Evolutionary conservation across 2,888 invertebrate genomes (phyloP), one percentile per base, ranked within the genome.

Genomic region (Platycheirus albimanus): DNA sequence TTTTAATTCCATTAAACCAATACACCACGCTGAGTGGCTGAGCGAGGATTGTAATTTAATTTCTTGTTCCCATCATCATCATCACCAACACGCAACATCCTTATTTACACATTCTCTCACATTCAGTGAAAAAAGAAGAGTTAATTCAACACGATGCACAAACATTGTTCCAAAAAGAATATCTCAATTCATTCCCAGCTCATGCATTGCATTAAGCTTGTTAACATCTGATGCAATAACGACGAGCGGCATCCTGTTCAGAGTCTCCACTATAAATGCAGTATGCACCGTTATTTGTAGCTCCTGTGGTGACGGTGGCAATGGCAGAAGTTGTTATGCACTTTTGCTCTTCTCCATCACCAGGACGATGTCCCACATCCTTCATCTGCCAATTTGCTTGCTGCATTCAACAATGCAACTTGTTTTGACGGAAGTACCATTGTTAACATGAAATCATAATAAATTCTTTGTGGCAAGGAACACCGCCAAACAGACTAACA

Each of bases 401-500:
- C 41, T 24, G 20, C 41, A 3, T n/a, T n/a, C 43, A 43, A 61
- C 61, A 61, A 45, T 45, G 30, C 19, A 30, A 30, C 54, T 54
- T 72, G 52, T 54, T 72, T 72, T 45, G 64, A 74, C 54, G 66
- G 74, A 74, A 74, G 54, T 66, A 47, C 33, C 47, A 74, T 56
- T 66, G 74, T 66, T 20, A 66, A 74, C 47, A 74, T 64, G 13
- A 38, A 47, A 66, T 45, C 64, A 54, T 36, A 64, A 56, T 41
- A 58, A 28, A 47, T 74, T 74, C 74, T 66, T 56, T 74, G 54
- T 56, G 74, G n/a, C n/a, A n/a, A n/a, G n/a, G 54, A 24, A 7
- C 13, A 41, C 49, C 70, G 49, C 20, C 13, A 10, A 15, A 19
- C 30, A 24, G 8, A 19, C 45, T 30, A 61, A 61, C 17, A 45